Evolutionary conservation across 2,113 vertebrate species (phyloP).

Genomic region (Motacilla tschutschensis): DNA sequence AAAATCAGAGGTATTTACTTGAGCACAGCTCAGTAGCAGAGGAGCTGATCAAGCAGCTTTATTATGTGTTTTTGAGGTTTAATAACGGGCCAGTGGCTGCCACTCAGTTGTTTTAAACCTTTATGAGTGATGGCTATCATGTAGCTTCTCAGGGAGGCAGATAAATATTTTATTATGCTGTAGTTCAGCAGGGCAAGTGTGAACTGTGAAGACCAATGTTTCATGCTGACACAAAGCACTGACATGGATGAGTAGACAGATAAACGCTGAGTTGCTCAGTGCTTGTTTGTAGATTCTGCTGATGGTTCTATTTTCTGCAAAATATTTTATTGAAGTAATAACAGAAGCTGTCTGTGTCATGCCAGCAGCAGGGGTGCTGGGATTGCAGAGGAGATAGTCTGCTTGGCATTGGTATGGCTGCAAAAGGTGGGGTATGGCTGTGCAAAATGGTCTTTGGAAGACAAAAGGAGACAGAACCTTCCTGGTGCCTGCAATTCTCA

Average conservation of each 20-base stretch:
- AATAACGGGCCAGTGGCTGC: background rate
- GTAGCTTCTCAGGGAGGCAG: slow-evolving; percentile 8
- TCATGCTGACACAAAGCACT: slow-evolving; percentile 42
- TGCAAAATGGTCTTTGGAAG: background rate
- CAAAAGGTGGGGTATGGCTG: background rate
- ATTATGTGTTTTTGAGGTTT: slow-evolving; percentile 6
- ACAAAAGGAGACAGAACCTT: background rate
- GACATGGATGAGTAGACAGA: slow-evolving; percentile 52
- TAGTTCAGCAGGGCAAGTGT: slow-evolving; percentile 44
- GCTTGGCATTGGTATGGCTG: background rate
- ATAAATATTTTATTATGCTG: slow-evolving; percentile 39
- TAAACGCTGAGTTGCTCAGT: slow-evolving; percentile 44
- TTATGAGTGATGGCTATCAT: slow-evolving; percentile 36
- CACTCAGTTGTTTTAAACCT: slow-evolving; percentile 26
- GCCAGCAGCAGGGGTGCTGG: accelerated
- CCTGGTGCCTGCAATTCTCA: background rate
- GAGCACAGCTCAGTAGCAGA: background rate
- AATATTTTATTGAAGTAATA: slow-evolving; percentile 37
- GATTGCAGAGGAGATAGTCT: background rate
- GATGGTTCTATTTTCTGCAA: slow-evolving; percentile 45
- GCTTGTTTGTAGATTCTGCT: slow-evolving; percentile 53
- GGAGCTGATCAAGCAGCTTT: background rate
- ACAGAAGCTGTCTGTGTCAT: background rate
- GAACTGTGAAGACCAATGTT: slow-evolving; percentile 34
- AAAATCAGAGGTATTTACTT: background rate